Conservation (phyloP, 2,797 vertebrate genomes). For the Hafferia zeledoni region DNA sequence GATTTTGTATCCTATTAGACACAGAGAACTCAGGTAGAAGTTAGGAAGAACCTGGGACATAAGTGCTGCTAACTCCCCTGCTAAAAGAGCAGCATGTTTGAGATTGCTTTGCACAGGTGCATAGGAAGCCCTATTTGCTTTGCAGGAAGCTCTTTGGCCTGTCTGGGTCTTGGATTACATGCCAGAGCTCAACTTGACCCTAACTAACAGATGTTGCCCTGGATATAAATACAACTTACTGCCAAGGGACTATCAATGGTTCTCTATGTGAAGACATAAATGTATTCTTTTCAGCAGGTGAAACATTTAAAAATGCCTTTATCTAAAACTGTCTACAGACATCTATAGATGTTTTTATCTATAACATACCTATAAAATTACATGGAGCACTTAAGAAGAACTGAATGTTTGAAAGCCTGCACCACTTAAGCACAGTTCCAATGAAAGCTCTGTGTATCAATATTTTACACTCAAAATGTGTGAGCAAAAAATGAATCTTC, state of each 20-base stretch:
- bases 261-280: neutral
- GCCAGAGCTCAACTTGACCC: neutral
- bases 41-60: neutral
- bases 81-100: neutral
- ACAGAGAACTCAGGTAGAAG: neutral
- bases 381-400: neutral
- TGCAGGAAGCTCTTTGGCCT: neutral
- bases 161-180: neutral
- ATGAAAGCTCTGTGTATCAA: neutral
- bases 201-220: neutral
- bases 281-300: neutral
- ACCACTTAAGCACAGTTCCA: neutral
- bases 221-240: neutral
- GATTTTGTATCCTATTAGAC: neutral
- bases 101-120: neutral
- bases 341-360: neutral
- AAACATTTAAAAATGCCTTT: neutral
- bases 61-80: neutral
- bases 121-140: neutral
- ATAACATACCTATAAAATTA: neutral
- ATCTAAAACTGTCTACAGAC: neutral
- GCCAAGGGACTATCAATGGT: neutral
- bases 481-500: constrained; percentile 20
- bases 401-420: neutral
- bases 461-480: constrained; percentile 38